Conservation (phyloP, 35 echinoderm and acorn worm genomes). For the Antedon bifida region DNA sequence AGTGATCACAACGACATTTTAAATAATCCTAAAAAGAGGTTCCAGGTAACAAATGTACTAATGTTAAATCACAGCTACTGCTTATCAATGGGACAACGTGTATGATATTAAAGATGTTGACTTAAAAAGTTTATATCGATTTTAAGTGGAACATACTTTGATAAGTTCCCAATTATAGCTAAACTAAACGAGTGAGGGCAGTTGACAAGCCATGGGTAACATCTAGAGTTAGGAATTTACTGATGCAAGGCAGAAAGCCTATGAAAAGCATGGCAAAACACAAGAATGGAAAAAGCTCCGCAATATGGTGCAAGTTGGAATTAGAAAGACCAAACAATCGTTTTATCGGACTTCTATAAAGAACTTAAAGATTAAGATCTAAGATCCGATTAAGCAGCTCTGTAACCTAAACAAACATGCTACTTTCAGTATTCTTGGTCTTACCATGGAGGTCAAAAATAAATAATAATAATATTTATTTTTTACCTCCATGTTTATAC, state of each 20-base stretch:
- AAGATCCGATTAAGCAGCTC: too few species aligned
- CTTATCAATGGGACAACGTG: conserved; percentile 10
- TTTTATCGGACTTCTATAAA: too few species aligned
- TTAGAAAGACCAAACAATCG: too few species aligned
- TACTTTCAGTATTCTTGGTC: too few species aligned
- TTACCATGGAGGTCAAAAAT: too few species aligned
- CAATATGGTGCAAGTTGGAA: too few species aligned
- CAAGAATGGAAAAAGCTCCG: too few species aligned
- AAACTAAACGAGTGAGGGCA: neutral
- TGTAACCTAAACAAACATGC: too few species aligned
- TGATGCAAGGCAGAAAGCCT: conserved; percentile 7
- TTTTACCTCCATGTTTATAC: too few species aligned
- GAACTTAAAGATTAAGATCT: too few species aligned
- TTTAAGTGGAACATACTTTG: neutral
- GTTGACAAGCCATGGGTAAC: conserved; percentile 6
- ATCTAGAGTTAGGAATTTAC: neutral
- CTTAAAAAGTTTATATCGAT: neutral
- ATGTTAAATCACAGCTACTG: conserved; percentile 2
- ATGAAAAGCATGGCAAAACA: neutral
- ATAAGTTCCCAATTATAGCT: neutral
- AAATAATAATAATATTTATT: too few species aligned
- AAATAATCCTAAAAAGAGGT: neutral
- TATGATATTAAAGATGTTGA: neutral
- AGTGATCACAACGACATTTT: conserved; percentile 10
- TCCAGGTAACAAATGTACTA: neutral